Conservation (phyloP, 2,888 invertebrate species). For the Nephrotoma flavescens region DNA sequence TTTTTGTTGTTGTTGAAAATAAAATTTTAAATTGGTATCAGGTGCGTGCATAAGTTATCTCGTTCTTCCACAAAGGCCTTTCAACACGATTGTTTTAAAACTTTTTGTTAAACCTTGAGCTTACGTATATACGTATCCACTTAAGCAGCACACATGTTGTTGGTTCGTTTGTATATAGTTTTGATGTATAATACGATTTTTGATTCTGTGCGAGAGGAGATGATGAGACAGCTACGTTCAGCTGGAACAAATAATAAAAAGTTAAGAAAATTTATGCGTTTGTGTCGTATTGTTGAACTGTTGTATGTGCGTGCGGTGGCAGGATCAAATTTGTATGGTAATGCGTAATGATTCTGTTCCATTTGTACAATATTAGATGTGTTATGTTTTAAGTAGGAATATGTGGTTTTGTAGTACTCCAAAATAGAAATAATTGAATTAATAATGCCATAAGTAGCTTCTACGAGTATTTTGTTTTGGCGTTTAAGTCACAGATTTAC, state of each 20-base stretch:
- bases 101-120: no score
- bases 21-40: background rate
- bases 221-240: background rate
- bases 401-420: background rate
- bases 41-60: background rate
- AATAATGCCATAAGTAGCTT: background rate
- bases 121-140: background rate
- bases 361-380: background rate
- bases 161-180: background rate
- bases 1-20: background rate
- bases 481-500: no score
- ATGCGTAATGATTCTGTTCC: background rate
- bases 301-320: background rate
- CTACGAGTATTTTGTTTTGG: background rate
- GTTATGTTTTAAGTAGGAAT: background rate
- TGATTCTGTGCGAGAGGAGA: background rate
- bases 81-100: no score
- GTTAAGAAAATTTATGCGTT: background rate
- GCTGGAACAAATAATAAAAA: background rate
- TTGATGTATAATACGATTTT: background rate
- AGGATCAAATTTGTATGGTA: background rate
- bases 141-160: background rate
- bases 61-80: background rate
- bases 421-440: background rate
- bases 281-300: background rate